Percentiles rank a stretch among this genome's conserved stretches.
phyloP scores from a whole-genome alignment of 2,797 vertebrate species.

The Dicrostonyx torquatus region DNA sequence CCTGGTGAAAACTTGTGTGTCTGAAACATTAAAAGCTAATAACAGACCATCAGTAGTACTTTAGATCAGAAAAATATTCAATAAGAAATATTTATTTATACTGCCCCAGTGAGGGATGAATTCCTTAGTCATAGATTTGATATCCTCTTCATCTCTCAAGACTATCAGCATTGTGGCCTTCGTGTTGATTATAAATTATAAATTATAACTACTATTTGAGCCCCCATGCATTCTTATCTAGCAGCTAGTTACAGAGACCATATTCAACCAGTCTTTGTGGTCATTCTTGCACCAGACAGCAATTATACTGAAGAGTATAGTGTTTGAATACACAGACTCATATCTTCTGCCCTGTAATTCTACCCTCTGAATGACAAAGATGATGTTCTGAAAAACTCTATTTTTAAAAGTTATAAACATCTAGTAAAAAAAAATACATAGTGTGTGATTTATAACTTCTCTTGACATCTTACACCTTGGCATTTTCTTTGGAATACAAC shows the following conservation, averaged over 20 bases:
- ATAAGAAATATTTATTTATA: background rate
- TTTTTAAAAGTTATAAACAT: background rate
- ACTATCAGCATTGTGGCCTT: background rate
- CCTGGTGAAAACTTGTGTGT: background rate
- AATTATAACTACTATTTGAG: background rate
- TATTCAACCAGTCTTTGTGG: background rate
- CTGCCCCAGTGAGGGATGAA: fast-evolving
- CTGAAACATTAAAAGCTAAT: background rate
- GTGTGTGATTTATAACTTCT: background rate
- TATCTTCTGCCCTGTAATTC: background rate
- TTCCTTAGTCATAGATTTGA: background rate
- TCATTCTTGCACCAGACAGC: background rate
- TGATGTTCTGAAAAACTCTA: background rate
- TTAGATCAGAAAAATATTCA: background rate
- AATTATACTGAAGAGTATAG: background rate
- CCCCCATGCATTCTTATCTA: background rate
- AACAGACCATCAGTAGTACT: background rate
- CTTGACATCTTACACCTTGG: background rate
- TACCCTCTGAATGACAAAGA: background rate
- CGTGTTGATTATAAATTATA: background rate
- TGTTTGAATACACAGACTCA: background rate
- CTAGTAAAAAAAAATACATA: background rate
- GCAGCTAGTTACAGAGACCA: background rate
- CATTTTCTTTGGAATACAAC: background rate
- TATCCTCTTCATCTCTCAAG: background rate